phyloP scores from a whole-genome alignment of 2,797 vertebrate genomes.

The Salarias fasciatus region DNA sequence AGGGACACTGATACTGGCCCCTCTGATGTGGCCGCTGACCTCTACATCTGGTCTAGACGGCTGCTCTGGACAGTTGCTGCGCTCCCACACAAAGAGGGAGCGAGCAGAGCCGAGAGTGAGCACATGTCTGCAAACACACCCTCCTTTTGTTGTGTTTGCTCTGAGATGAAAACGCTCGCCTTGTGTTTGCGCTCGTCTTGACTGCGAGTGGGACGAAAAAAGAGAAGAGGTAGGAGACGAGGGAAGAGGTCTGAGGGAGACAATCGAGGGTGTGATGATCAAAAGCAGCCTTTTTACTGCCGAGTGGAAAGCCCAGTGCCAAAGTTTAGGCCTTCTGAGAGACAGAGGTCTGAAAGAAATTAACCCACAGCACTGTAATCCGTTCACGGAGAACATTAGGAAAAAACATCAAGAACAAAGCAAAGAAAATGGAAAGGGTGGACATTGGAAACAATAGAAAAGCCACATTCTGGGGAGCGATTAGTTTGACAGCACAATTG shows the following conservation, averaged over 20 bases:
- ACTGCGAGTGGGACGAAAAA: slow-evolving; percentile 23
- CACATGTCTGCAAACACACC: slow-evolving; percentile 34
- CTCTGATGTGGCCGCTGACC: slow-evolving; percentile 56
- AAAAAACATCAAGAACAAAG: slow-evolving; percentile 41
- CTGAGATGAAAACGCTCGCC: slow-evolving; percentile 17
- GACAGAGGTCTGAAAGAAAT: slow-evolving; percentile 37
- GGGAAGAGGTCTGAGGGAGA: slow-evolving; percentile 33
- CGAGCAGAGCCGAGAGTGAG: slow-evolving; percentile 23
- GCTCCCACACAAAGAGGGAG: slow-evolving; percentile 53
- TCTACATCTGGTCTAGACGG: slow-evolving; percentile 71
- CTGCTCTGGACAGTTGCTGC: slow-evolving; percentile 68
- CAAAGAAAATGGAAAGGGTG: slow-evolving; percentile 42
- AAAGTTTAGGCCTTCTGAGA: slow-evolving; percentile 38
- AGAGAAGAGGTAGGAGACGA: slow-evolving; percentile 10
- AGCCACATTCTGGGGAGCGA: slow-evolving; percentile 58
- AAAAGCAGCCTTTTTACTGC: slow-evolving; percentile 36
- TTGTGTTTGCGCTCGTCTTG: slow-evolving; percentile 35
- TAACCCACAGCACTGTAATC: slow-evolving; percentile 35
- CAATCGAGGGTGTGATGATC: slow-evolving; percentile 46
- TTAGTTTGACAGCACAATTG: slow-evolving; percentile 55
- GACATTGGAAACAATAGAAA: slow-evolving; percentile 50
- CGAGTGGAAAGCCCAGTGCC: slow-evolving; percentile 43
- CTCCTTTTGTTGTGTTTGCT: slow-evolving; percentile 46
- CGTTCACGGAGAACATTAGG: slow-evolving; percentile 24
- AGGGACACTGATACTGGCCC: slow-evolving; percentile 65